Percentiles rank a stretch among this genome's conserved stretches.
Conservation (phyloP, 1,140 invertebrate genomes). For the Caenorhabditis remanei region DNA sequence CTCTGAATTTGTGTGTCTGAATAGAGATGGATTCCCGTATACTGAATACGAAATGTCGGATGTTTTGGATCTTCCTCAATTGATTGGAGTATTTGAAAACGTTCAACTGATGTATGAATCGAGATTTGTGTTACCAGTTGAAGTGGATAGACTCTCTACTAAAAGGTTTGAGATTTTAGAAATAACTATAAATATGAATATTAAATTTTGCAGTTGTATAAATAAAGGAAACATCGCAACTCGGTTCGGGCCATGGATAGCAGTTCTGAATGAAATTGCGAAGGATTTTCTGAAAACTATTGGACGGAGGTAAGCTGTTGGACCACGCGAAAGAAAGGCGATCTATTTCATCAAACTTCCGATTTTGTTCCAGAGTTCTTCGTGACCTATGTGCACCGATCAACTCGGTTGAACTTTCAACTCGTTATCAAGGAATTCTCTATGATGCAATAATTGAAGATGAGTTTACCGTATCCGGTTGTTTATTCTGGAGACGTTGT, state of each 20-base stretch:
- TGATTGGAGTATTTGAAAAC: constrained; percentile 19
- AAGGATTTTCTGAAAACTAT: not conserved
- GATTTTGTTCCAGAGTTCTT: not conserved
- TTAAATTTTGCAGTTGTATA: constrained; percentile 12
- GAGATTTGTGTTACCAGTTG: not conserved
- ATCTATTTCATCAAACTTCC: not conserved
- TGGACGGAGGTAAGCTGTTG: not conserved
- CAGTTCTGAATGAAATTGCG: constrained; percentile 2
- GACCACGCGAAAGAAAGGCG: too few species aligned
- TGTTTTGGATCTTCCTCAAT: constrained; percentile 21
- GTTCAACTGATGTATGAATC: constrained; percentile 42
- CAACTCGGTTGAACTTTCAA: too few species aligned
- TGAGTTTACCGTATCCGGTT: constrained; percentile 15
- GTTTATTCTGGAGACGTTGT: constrained; percentile 28
- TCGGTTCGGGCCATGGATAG: constrained; percentile 10
- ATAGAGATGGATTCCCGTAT: constrained; percentile 25
- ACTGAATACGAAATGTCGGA: constrained; percentile 32
- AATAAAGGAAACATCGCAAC: not conserved
- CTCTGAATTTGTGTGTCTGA: constrained; percentile 15
- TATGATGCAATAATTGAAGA: constrained; percentile 22
- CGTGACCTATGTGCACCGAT: not conserved
- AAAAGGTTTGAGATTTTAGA: not conserved
- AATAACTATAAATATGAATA: not conserved
- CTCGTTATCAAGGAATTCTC: not conserved
- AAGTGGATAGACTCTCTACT: constrained; percentile 3